Conservation (phyloP, 2,888 invertebrate genomes). For the Lycocerus yunnanus region DNA sequence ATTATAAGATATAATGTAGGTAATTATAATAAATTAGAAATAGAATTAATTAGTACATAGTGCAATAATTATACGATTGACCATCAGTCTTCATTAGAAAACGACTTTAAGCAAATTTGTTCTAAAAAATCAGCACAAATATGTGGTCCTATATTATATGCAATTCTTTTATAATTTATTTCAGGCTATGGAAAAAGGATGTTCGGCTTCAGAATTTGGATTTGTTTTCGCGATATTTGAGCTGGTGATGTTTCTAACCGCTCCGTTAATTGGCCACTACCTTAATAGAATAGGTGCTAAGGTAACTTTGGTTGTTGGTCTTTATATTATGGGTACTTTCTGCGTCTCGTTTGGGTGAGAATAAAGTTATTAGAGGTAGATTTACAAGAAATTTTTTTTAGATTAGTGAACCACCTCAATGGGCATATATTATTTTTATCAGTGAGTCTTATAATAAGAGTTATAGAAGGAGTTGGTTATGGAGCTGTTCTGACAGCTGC, state of each 20-base stretch:
- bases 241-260: not conserved
- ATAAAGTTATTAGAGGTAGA: not conserved
- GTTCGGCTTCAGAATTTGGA: not conserved
- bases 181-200: not conserved
- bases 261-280: not conserved
- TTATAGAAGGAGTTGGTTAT: not conserved
- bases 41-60: too few relatives aligned
- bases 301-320: not conserved
- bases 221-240: not conserved
- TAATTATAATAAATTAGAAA: too few relatives aligned
- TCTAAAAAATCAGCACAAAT: too few relatives aligned
- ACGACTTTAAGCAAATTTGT: too few relatives aligned
- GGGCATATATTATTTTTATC: not conserved
- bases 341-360: not conserved
- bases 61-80: too few relatives aligned
- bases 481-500: not conserved
- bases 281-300: not conserved
- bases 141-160: too few relatives aligned
- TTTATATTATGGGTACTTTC: not conserved
- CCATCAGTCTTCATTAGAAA: too few relatives aligned
- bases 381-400: not conserved
- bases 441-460: not conserved
- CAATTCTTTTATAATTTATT: too few relatives aligned
- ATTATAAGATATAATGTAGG: too few relatives aligned
- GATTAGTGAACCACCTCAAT: not conserved